Percentiles rank a stretch among this genome's conserved stretches.
Conservation (phyloP, 2,888 invertebrate species). For the Sarcophaga rosellei region DNA sequence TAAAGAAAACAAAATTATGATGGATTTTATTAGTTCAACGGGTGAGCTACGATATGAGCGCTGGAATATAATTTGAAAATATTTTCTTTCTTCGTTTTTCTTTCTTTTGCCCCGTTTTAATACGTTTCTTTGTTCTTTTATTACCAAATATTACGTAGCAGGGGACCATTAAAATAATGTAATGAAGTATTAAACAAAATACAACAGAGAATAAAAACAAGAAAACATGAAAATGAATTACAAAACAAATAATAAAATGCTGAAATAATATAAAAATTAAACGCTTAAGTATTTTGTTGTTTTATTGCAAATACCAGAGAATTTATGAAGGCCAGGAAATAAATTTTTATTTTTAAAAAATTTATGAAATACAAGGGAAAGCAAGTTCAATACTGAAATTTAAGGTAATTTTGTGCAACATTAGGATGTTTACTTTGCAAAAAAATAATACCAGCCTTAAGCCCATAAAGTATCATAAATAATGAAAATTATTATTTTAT, state of each 20-base stretch:
- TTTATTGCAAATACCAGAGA: no score
- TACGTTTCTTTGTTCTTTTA: not conserved
- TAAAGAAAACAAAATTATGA: no score
- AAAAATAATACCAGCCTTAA: conserved; percentile 63
- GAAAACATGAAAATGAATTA: not conserved
- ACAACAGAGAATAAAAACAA: no score
- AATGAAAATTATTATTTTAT: conserved; percentile 15
- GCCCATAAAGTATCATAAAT: conserved; percentile 45
- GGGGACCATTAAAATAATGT: conserved; percentile 28
- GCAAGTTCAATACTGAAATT: conserved; percentile 47
- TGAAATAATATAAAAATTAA: not conserved
- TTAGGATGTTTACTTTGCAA: conserved; percentile 24
- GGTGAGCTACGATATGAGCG: no score
- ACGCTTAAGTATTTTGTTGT: not conserved
- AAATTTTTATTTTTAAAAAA: conserved; percentile 18
- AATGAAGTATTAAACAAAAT: no score
- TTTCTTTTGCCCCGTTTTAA: not conserved
- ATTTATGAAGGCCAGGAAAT: not conserved
- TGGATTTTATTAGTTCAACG: no score
- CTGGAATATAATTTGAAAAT: no score
- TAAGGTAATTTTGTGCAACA: conserved; percentile 52
- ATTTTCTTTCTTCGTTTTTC: no score
- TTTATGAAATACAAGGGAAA: conserved; percentile 23
- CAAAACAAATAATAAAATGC: not conserved
- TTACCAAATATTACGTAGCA: conserved; percentile 15